Conservation (phyloP, 2,888 invertebrate species). For the Steinernema hermaphroditum region DNA sequence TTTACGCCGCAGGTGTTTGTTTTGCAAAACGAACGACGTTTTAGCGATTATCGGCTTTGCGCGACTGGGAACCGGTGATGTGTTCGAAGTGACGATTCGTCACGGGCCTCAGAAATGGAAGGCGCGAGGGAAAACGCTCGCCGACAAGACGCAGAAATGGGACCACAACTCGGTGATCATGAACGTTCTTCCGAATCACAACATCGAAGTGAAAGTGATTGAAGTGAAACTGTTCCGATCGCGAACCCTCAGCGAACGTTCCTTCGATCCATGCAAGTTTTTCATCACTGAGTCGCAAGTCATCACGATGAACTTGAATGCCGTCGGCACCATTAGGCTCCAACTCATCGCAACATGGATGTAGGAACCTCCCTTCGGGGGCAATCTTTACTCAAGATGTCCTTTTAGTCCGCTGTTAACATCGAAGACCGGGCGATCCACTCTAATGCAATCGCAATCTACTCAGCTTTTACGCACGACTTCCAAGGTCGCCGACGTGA, state of each 20-base stretch:
- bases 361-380: constrained; percentile 66
- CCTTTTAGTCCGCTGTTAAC: constrained; percentile 40
- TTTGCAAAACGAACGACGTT: constrained; percentile 31
- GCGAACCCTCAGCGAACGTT: constrained; percentile 68
- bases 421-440: constrained; percentile 40
- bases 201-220: constrained; percentile 70
- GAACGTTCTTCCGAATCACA: constrained; percentile 70
- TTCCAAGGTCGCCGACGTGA: constrained; percentile 24
- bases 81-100: constrained; percentile 71
- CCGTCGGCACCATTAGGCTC: constrained; percentile 72
- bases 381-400: neutral
- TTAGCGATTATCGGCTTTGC: constrained; percentile 73
- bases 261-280: constrained; percentile 72
- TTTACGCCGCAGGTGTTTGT: constrained; percentile 26
- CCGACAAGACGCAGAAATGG: constrained; percentile 71
- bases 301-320: constrained; percentile 72
- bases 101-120: constrained; percentile 73
- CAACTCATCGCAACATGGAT: constrained; percentile 72
- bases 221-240: constrained; percentile 61
- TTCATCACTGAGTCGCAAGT: constrained; percentile 72
- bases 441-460: constrained; percentile 20
- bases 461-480: constrained; percentile 3
- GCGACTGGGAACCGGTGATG: constrained; percentile 72
- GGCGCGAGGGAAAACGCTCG: constrained; percentile 70
- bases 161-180: constrained; percentile 68